These are phyloP conservation scores for Temnothorax curvispinosus DNA, from an alignment of 1,140 invertebrate species.

Conservation along the genomic window DNA sequence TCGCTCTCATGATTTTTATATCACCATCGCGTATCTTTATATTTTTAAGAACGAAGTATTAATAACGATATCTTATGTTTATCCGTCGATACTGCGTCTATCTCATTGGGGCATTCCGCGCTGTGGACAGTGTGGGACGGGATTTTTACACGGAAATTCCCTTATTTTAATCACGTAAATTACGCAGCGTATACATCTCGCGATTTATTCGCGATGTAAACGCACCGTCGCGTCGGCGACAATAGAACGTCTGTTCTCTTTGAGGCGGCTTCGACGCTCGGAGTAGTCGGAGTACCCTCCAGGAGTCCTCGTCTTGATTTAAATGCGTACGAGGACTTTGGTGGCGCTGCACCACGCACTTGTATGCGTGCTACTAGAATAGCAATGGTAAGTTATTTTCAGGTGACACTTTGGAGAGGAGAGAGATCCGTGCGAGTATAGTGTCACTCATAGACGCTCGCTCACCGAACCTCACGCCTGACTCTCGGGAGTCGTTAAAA, in stretches of 20 bases:
- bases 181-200: slow-evolving; percentile 25
- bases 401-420: slow-evolving; percentile 75
- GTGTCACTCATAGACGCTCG: slow-evolving; percentile 71
- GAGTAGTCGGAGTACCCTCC: slow-evolving; percentile 66
- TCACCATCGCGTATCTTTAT: neutral
- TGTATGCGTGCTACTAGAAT: slow-evolving; percentile 75
- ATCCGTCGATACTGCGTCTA: neutral
- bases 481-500: slow-evolving; percentile 31
- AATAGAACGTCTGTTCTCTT: slow-evolving; percentile 63
- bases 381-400: slow-evolving; percentile 76
- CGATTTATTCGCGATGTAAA: slow-evolving; percentile 37
- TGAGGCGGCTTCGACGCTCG: slow-evolving; percentile 62
- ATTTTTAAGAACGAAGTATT: neutral
- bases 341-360: slow-evolving; percentile 67
- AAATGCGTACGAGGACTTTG: slow-evolving; percentile 73
- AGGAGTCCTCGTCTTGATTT: slow-evolving; percentile 71
- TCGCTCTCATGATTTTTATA: neutral
- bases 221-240: slow-evolving; percentile 17
- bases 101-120: neutral
- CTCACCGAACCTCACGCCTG: slow-evolving; percentile 1
- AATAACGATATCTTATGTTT: neutral
- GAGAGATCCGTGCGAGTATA: slow-evolving; percentile 66
- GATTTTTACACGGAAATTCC: neutral
- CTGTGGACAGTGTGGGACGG: neutral
- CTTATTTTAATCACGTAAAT: slow-evolving; percentile 39